Percentiles rank a stretch among this genome's conserved stretches.
Conservation (phyloP, 2,797 vertebrate species). For the Silurus lanzhouensis region DNA sequence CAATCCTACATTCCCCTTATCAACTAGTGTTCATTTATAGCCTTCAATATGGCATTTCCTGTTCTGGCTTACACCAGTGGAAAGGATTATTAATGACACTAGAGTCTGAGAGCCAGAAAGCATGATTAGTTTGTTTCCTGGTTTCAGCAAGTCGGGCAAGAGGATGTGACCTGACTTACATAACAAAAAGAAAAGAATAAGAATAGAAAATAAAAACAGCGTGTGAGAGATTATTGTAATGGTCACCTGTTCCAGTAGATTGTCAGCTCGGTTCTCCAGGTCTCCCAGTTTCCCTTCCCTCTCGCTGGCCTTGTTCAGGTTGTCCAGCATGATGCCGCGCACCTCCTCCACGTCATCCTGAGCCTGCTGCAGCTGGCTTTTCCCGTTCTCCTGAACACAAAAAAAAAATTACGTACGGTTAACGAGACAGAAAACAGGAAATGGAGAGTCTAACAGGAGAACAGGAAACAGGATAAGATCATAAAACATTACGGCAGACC, state of each 20-base stretch:
- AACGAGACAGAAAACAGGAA: background rate
- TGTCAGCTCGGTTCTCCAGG: constrained; percentile 71
- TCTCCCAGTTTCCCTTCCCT: constrained; percentile 71
- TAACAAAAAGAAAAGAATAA: background rate
- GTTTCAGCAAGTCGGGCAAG: background rate
- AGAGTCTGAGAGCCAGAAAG: background rate
- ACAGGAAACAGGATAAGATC: background rate
- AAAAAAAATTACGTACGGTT: no score
- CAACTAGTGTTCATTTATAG: constrained; percentile 72
- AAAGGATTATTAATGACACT: constrained; percentile 16
- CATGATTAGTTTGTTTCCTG: constrained; percentile 34
- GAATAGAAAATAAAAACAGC: background rate
- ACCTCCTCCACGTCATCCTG: constrained; percentile 75
- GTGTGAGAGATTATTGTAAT: no score
- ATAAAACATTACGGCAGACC: background rate
- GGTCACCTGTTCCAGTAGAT: constrained; percentile 66
- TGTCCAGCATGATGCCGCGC: constrained; percentile 76
- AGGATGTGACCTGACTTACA: constrained; percentile 5
- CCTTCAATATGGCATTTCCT: constrained; percentile 66
- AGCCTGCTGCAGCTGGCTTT: constrained; percentile 67
- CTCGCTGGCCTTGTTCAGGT: constrained; percentile 73
- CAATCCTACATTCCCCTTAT: constrained; percentile 71
- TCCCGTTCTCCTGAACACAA: constrained; percentile 69
- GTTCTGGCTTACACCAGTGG: constrained; percentile 21
- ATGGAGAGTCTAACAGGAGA: background rate